These are phyloP conservation scores for Apis mellifera DNA, from an alignment of 1,140 invertebrate genomes.

Conservation along the genomic window Amel_HAv3.1 CM009942.2:8954001-8954500, in stretches of 20 bases:
- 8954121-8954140: not conserved
- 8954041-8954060: not conserved
- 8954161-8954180: too few relatives aligned
- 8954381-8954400: slow-evolving; percentile 64
- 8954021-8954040: not conserved
- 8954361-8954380: not conserved
- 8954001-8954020: too few relatives aligned
- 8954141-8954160: not conserved
- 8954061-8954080: not conserved
- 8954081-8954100: not conserved
- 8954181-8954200: too few relatives aligned
- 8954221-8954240: too few relatives aligned
- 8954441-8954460: slow-evolving; percentile 75
- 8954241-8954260: not conserved
- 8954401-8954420: slow-evolving; percentile 71
- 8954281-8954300: not conserved
- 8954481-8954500: slow-evolving; percentile 76
- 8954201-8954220: too few relatives aligned
- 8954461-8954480: slow-evolving; percentile 76
- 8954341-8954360: not conserved
- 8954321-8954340: not conserved
- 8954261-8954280: not conserved
- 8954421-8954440: slow-evolving; percentile 72
- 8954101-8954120: not conserved
- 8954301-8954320: not conserved